Conservation (phyloP, 2,113 vertebrate species). For the Tichodroma muraria region DNA sequence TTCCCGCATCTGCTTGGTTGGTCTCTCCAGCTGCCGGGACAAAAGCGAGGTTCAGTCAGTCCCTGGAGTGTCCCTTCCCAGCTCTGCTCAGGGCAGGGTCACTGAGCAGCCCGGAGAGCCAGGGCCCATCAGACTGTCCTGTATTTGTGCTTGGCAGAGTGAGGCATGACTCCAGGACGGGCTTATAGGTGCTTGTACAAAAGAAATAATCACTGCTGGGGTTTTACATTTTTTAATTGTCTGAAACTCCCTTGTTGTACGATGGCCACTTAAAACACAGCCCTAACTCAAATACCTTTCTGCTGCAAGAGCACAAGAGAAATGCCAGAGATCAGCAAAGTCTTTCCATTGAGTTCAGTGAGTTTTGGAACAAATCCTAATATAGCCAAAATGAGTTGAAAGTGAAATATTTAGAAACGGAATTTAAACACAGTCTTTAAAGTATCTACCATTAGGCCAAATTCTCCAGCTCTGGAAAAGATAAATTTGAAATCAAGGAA, state of each 20-base stretch:
- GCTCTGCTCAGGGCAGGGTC: not conserved
- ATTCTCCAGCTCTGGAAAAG: not conserved
- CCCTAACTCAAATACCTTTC: not conserved
- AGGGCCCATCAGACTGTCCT: not conserved
- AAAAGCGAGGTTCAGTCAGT: not conserved
- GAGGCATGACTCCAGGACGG: not conserved
- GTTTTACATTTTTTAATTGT: not conserved
- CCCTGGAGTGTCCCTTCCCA: not conserved
- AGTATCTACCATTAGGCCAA: not conserved
- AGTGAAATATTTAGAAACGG: conserved; percentile 13
- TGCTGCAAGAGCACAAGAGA: not conserved
- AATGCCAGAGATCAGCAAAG: conserved; percentile 7
- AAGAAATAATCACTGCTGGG: not conserved
- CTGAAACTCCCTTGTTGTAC: not conserved
- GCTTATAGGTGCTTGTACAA: not conserved
- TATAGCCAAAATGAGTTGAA: not conserved
- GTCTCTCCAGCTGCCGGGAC: conserved; percentile 85
- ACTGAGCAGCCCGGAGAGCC: not conserved
- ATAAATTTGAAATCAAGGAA: not conserved
- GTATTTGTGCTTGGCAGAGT: not conserved
- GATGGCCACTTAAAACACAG: not conserved
- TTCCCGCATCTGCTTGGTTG: conserved; percentile 95
- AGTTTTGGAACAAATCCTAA: conserved; percentile 30
- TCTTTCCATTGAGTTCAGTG: not conserved
- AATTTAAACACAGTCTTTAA: conserved; percentile 10